Conservation (phyloP, 92 coral and sea anemone genomes). For the Paragorgia papillata region DNA sequence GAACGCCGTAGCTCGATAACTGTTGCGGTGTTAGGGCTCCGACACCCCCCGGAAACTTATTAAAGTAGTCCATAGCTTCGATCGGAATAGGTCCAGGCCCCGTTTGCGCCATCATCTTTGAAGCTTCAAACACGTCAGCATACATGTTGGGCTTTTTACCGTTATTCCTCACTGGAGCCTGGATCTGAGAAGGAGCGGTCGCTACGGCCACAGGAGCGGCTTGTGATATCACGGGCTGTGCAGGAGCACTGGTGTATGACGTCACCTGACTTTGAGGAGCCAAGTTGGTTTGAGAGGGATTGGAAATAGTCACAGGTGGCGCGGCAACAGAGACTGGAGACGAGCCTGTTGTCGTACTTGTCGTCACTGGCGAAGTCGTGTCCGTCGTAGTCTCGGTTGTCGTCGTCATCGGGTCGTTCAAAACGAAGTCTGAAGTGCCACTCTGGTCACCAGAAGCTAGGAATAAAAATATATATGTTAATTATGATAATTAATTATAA, state of each 20-base stretch:
- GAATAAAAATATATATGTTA: background rate
- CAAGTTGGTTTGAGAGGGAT: conserved; percentile 19
- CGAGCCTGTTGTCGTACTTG: conserved; percentile 40
- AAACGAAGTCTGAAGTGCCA: background rate
- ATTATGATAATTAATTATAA: too few species aligned
- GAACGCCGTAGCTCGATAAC: conserved; percentile 20
- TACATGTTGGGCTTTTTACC: conserved; percentile 22
- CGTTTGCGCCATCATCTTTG: conserved; percentile 14
- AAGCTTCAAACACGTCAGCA: conserved; percentile 29
- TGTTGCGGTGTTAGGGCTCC: background rate
- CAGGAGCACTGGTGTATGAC: conserved; percentile 9
- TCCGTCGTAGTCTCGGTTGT: conserved; percentile 11
- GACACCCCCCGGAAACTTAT: conserved; percentile 24
- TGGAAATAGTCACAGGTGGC: conserved; percentile 41
- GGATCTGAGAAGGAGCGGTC: conserved; percentile 7
- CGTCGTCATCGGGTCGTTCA: conserved; percentile 2
- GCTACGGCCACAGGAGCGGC: conserved; percentile 40
- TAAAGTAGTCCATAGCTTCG: conserved; percentile 40
- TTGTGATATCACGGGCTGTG: conserved; percentile 43
- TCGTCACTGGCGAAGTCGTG: conserved; percentile 42
- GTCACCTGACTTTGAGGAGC: conserved; percentile 28
- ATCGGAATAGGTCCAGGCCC: conserved; percentile 38
- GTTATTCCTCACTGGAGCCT: background rate
- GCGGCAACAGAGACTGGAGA: conserved; percentile 40
- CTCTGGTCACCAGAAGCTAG: background rate